Evolutionary conservation across 2,888 invertebrate species (phyloP), one percentile per base, ranked within the genome.

Genomic region (Pristionchus maxplancki): DNA sequence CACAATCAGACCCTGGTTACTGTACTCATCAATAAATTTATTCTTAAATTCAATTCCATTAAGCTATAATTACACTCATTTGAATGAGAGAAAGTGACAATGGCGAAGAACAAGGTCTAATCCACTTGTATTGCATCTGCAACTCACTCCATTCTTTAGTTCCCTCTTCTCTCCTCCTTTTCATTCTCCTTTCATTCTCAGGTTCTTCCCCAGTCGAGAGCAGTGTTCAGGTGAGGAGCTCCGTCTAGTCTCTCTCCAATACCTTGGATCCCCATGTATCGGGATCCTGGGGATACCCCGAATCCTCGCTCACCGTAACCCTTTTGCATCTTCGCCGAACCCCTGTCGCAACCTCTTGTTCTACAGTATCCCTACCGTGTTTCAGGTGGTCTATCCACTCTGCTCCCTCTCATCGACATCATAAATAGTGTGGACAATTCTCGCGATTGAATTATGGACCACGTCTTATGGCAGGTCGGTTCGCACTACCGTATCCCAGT

Each of bases 391-490:
- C 78, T 4, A 78, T 8, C 78, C 78, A 78, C 82, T 34, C 31
- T 53, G 53, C 82, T 83, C 53, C 24, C 53, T 50, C n/a, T 34
- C 82, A 53, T 83, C 82, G 34, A 83, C 24, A 83, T 58, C 82
- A 53, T 83, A 83, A 83, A 50, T 58, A 83, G 82, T 83, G 82
- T 83, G 82, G 82, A 83, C 82, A 83, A 83, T 83, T 83, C 82
- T 53, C 82, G 53, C 82, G 82, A 53, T 34, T 83, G 82, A 83
- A 78, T 31, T 53, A 83, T 83, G 82, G 82, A 83, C 82, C 17
- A 20, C 82, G 82, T 83, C 53, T 17, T 34, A 34, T 34, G 28
- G 82, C 82, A 83, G 82, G 82, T 83, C n/a, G 24, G 64, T 64
- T 50, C 50, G 50, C n/a, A 17, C 50, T 50, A 78, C 40, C 24